Evolutionary conservation across 2,797 vertebrate species (phyloP).

Genomic region (Gambusia yucatana): DNA sequence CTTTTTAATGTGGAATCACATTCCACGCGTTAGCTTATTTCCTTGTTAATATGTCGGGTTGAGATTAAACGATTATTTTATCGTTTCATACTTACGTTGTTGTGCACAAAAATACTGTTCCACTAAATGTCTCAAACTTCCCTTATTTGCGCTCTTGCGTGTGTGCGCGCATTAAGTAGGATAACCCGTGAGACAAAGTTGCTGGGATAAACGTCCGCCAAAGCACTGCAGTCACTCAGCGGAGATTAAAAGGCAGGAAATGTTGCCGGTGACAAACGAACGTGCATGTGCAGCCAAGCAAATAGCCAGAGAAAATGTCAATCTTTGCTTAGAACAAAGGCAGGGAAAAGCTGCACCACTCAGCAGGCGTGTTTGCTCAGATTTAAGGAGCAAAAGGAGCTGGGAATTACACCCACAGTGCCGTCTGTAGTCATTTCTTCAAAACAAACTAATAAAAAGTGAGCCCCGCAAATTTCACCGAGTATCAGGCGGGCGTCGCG

Average conservation of each 20-base stretch:
- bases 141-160: constrained; percentile 7
- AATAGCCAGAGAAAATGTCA: constrained; percentile 53
- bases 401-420: constrained; percentile 3
- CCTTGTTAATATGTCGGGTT: constrained; percentile 48
- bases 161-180: constrained; percentile 12
- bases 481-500: constrained; percentile 48
- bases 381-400: constrained; percentile 18
- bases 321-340: constrained; percentile 51
- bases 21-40: constrained; percentile 38
- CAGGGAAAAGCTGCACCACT: constrained; percentile 16
- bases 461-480: constrained; percentile 56
- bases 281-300: constrained; percentile 49
- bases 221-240: constrained; percentile 49
- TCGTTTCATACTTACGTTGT: constrained; percentile 19
- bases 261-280: constrained; percentile 60
- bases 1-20: too few species aligned
- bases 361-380: constrained; percentile 22
- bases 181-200: constrained; percentile 40
- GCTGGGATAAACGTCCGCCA: constrained; percentile 40
- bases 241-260: constrained; percentile 64
- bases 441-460: constrained; percentile 36
- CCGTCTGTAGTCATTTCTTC: background rate
- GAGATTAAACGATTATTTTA: constrained; percentile 3
- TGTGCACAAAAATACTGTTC: constrained; percentile 2
- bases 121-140: constrained; percentile 17